A percentile compares a stretch with the other conserved stretches of the same genome.
phyloP scores from a whole-genome alignment of 1,140 invertebrate species.

The Agrypnia vestita region DNA sequence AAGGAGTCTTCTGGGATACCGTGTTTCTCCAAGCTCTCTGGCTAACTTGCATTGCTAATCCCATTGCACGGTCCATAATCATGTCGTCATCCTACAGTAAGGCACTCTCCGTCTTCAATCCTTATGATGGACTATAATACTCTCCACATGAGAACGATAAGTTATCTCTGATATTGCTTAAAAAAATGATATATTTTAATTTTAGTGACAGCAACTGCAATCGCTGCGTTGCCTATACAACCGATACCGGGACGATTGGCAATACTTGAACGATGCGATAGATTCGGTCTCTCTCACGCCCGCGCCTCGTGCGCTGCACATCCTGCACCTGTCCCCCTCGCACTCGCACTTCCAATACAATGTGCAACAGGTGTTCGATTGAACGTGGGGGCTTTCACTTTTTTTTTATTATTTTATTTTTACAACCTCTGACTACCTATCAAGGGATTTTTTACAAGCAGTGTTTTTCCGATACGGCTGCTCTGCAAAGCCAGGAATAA shows the following conservation, averaged over 20 bases:
- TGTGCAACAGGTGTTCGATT: conserved; percentile 36
- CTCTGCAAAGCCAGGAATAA: conserved; percentile 4
- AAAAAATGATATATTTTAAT: too few species aligned
- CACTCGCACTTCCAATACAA: conserved; percentile 39
- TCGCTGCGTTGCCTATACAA: background rate
- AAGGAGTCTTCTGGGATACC: too few species aligned
- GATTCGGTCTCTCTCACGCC: conserved; percentile 31
- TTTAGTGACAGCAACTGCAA: conserved; percentile 4
- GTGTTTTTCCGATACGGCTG: conserved; percentile 52
- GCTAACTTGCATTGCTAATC: too few species aligned
- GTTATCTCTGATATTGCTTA: too few species aligned
- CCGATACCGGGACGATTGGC: conserved; percentile 41
- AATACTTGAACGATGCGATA: conserved; percentile 46
- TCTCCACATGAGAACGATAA: too few species aligned
- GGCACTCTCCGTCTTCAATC: too few species aligned
- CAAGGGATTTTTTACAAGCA: conserved; percentile 55
- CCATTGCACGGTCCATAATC: too few species aligned
- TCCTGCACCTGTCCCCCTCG: conserved; percentile 15
- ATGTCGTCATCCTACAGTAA: too few species aligned
- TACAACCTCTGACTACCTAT: conserved; percentile 57
- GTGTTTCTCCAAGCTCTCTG: too few species aligned
- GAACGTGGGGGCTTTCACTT: conserved; percentile 49
- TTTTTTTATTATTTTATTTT: conserved; percentile 44
- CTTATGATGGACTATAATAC: too few species aligned
- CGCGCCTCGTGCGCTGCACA: background rate